Evolutionary conservation across 2,888 invertebrate species (phyloP), one percentile per base, ranked within the genome.

Genomic region (Monoplex corrugatus): DNA sequence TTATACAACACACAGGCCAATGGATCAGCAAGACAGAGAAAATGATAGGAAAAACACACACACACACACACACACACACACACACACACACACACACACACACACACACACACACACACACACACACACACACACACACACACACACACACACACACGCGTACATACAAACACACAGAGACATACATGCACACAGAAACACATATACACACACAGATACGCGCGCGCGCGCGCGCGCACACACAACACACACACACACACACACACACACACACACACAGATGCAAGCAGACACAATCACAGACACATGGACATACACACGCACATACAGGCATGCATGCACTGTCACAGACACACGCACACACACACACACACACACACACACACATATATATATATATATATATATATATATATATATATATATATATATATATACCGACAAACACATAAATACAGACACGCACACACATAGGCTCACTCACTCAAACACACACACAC

Each of bases 171-270:
- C n/a, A n/a, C n/a, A n/a, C n/a, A n/a, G n/a, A n/a, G n/a, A n/a
- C 13, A 57, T 23, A 57, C 57, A 57, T 23, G 23, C 57, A 57
- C 57, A 57, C 57, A 57, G 3, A 28, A 8, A 78, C 19, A 13
- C 78, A 78, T 23, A 32, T 35, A 78, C 19, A 78, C 78, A 32
- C 78, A 72, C 72, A 72, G 13, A 72, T 28, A 72, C 72, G 28
- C 72, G 28, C 72, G 28, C 72, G 28, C 72, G 28, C 72, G 28
- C 72, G 28, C 72, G 28, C 72, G 28, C 72, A 72, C 72, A 72
- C 72, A 72, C 72, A 72, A 72, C 72, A 72, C 72, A 72, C 72
- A 72, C 72, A 72, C 72, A 72, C 72, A 72, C 72, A 72, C 72
- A 72, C 8, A 13, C 8, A 23, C 8, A 8, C 8, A 28, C 32